These are phyloP conservation scores for Columba guinea DNA, from an alignment of 2,797 vertebrate species.

Conservation along the genomic window DNA sequence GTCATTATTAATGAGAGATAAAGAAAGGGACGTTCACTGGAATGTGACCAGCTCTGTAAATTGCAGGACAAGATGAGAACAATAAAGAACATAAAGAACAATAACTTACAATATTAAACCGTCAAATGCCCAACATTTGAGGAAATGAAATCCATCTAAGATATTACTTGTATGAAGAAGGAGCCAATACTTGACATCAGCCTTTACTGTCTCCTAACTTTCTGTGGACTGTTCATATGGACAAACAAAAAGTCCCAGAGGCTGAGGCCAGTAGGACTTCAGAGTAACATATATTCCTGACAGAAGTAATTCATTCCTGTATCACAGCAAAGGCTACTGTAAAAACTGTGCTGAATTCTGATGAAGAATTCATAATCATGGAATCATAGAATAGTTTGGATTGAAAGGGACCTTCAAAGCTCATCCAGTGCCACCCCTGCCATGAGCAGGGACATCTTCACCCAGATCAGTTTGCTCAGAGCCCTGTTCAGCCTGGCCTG, in stretches of 20 bases:
- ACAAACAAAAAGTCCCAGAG: not conserved
- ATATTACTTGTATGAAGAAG: not conserved
- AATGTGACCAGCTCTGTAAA: not conserved
- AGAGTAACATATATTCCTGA: not conserved
- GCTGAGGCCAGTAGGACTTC: not conserved
- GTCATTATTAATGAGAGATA: not conserved
- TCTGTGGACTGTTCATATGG: not conserved
- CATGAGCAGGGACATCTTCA: not conserved
- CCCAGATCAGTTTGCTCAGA: not conserved
- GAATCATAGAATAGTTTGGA: not conserved
- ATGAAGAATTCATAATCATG: not conserved
- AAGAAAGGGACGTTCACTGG: not conserved
- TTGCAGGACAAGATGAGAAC: not conserved
- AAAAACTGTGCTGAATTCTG: not conserved
- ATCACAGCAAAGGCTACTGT: not conserved
- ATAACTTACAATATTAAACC: not conserved
- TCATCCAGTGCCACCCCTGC: not conserved
- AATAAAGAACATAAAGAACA: not conserved
- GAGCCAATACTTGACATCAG: not conserved
- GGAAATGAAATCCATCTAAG: not conserved
- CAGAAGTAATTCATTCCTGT: not conserved
- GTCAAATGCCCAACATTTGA: not conserved
- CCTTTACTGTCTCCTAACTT: not conserved
- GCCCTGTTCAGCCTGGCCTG: not conserved
- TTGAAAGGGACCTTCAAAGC: not conserved